Conservation (phyloP, 2,113 vertebrate species). For the Engystomops pustulosus region DNA sequence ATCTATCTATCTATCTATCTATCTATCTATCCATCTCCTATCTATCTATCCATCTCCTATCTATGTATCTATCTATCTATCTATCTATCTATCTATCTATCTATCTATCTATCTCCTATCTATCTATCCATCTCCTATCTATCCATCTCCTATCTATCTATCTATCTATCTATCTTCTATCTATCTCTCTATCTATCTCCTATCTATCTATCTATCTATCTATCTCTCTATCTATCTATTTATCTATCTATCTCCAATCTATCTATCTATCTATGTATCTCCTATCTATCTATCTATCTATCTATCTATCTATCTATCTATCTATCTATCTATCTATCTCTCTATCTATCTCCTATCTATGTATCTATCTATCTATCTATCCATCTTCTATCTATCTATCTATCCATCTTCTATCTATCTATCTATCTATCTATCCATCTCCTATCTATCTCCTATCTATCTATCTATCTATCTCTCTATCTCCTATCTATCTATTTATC, state of each 20-base stretch:
- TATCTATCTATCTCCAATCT: constrained; percentile 17
- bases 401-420: too few species aligned
- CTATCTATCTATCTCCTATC: constrained; percentile 7
- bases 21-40: not conserved
- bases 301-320: not conserved
- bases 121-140: not conserved
- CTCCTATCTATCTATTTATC: not conserved
- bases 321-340: not conserved
- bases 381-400: too few species aligned
- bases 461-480: not conserved
- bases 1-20: not conserved
- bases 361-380: not conserved
- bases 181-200: not conserved
- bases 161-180: not conserved
- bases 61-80: not conserved
- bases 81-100: constrained; percentile 18
- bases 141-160: not conserved
- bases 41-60: not conserved
- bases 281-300: constrained; percentile 4
- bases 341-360: not conserved
- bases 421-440: too few species aligned
- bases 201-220: not conserved
- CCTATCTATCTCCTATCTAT: not conserved
- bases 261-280: constrained; percentile 1
- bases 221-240: not conserved